Evolutionary conservation across 2,113 vertebrate genomes (phyloP).

Genomic region (Atherinomorus stipes): DNA sequence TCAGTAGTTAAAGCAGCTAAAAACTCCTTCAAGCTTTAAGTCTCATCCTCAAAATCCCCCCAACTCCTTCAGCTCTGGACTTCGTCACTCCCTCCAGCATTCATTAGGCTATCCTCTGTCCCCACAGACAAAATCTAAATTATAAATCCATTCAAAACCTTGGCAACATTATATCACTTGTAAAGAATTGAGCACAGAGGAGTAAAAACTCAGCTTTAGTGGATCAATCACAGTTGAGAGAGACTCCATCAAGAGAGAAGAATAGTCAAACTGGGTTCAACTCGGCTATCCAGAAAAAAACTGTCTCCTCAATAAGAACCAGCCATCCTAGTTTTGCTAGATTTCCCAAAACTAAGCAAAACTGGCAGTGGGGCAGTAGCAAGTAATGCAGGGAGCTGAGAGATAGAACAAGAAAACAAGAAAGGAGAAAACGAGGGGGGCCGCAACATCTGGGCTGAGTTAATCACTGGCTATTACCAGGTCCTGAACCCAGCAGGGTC

Average conservation of each 20-base stretch:
- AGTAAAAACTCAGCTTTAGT: constrained; percentile 23
- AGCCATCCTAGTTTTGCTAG: constrained; percentile 43
- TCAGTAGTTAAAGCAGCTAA: constrained; percentile 24
- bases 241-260: constrained; percentile 12
- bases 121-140: constrained; percentile 12
- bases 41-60: background rate
- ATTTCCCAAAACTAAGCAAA: constrained; percentile 43
- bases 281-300: constrained; percentile 28
- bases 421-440: background rate
- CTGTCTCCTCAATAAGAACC: constrained; percentile 56
- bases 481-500: constrained; percentile 49
- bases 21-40: constrained; percentile 20
- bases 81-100: constrained; percentile 9
- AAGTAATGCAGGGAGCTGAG: constrained; percentile 57
- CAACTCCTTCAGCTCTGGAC: background rate
- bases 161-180: constrained; percentile 17
- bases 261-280: constrained; percentile 45
- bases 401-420: constrained; percentile 22
- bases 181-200: constrained; percentile 9
- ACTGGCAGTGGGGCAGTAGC: constrained; percentile 32
- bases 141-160: constrained; percentile 21
- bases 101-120: constrained; percentile 24
- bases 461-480: constrained; percentile 59
- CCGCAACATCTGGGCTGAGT: constrained; percentile 68
- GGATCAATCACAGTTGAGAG: constrained; percentile 22